Percentiles rank a stretch among this genome's conserved stretches.
phyloP scores from a whole-genome alignment of 2,888 invertebrate genomes.

The Seira ritae region DNA sequence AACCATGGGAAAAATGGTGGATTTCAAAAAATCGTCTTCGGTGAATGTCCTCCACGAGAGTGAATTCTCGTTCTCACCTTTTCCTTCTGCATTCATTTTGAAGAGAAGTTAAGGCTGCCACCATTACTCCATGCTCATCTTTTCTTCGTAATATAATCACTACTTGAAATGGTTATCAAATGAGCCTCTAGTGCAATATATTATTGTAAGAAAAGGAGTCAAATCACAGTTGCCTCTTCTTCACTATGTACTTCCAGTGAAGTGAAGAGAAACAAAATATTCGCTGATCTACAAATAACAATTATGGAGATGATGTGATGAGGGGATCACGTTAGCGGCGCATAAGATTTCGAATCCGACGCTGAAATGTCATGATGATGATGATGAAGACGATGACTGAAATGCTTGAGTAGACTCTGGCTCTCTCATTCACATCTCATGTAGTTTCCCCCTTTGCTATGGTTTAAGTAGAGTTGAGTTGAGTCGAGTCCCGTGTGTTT shows the following conservation, averaged over 20 bases:
- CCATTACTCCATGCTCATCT: neutral
- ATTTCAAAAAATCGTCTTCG: slow-evolving; percentile 32
- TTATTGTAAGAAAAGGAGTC: no score
- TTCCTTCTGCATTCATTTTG: neutral
- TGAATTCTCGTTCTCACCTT: slow-evolving; percentile 1
- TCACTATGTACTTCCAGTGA: no score
- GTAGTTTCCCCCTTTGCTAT: neutral
- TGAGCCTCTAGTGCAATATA: neutral
- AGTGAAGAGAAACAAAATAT: neutral
- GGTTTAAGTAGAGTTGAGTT: slow-evolving; percentile 1
- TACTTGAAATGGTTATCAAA: neutral
- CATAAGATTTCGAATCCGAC: neutral
- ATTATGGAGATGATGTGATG: neutral
- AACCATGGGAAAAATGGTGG: slow-evolving; percentile 13
- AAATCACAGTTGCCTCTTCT: no score
- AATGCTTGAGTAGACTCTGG: slow-evolving; percentile 1
- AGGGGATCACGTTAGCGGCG: neutral
- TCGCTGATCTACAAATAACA: slow-evolving; percentile 10
- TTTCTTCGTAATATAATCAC: neutral
- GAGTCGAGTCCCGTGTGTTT: neutral
- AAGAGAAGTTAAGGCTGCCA: neutral
- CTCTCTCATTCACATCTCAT: neutral
- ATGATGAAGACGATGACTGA: neutral
- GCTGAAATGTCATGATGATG: neutral
- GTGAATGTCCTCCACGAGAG: slow-evolving; percentile 46